phyloP scores from a whole-genome alignment of 2,888 invertebrate species.

The Acanthacorydalis orientalis region DNA sequence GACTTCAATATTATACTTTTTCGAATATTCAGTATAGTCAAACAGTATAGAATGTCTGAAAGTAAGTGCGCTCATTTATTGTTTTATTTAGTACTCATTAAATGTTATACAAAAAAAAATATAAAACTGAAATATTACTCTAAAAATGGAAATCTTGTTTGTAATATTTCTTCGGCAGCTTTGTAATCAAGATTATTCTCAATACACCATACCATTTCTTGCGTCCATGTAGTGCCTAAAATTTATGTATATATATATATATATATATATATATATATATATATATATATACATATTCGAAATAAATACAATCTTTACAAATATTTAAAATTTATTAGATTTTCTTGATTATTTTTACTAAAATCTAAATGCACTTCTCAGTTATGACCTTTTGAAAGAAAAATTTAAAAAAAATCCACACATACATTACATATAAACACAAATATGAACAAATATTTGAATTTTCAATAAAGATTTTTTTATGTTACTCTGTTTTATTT shows the following conservation, averaged over 20 bases:
- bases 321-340: too few species aligned
- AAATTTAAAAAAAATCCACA: too few species aligned
- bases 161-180: conserved; percentile 32
- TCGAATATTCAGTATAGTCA: conserved; percentile 22
- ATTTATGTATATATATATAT: conserved; percentile 4
- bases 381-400: too few species aligned
- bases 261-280: too few species aligned
- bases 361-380: too few species aligned
- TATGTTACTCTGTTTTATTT: too few species aligned
- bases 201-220: conserved; percentile 58
- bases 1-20: conserved; percentile 15
- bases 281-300: too few species aligned
- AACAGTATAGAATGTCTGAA: conserved; percentile 23
- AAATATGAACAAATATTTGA: too few species aligned
- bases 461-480: too few species aligned
- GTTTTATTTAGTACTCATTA: not conserved
- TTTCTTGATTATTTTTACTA: too few species aligned
- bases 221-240: conserved; percentile 60
- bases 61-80: conserved; percentile 7
- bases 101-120: not conserved
- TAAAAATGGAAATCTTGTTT: conserved; percentile 51
- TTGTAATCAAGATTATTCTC: conserved; percentile 42
- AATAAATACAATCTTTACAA: too few species aligned
- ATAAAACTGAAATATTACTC: conserved; percentile 39
- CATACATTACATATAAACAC: too few species aligned